Base-by-base conservation (phyloP, 2,888 invertebrate genomes). In the Phlogophora meticulosa region DNA sequence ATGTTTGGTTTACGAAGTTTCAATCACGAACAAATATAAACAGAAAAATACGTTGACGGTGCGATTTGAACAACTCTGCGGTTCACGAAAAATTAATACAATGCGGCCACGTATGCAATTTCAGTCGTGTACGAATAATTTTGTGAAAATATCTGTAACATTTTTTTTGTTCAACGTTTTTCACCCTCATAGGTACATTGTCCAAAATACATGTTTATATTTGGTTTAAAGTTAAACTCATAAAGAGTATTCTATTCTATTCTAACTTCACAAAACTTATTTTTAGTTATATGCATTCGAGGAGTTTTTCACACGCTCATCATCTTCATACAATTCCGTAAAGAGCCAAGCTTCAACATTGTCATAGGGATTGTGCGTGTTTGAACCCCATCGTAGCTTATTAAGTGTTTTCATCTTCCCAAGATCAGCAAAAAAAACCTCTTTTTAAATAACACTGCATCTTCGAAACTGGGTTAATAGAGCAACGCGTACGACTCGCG, bases 391-490 rank as follows among this genome's bases (percentile, higher is more conserved):
- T 36, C 28, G 20, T 40, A 34, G 22, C 7, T 17, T 11, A 22
- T 34, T 20, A 24, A 55, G 45, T 36, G n/a, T 60, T 67, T 58
- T n/a, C 45, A 49, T 67, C 36, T 46, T 10, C 17, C 22, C 22
- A 40, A 63, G 52, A 76, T 80, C 56, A 62, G 59, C 38, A 62
- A 46, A 65, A 68, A 49, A 68, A 77, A 64, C 45, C 40, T 60
- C 60, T 68, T 68, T 75, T 63, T 57, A 74, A 70, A 74, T 76
- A 68, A 59, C 51, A 51, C 60, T 53, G 57, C 49, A 69, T 76
- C 82, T 76, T 68, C 38, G 53, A 66, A 82, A 72, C 84, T 83
- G 15, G 82, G 82, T 82, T 83, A 82, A 74, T 83, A 78, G 81
- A 81, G 70, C 82, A 75, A 48, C 61, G 34, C 49, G 51, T 49